Evolutionary conservation across 2,113 vertebrate species (phyloP).

Genomic region (Dasypus novemcinctus): DNA sequence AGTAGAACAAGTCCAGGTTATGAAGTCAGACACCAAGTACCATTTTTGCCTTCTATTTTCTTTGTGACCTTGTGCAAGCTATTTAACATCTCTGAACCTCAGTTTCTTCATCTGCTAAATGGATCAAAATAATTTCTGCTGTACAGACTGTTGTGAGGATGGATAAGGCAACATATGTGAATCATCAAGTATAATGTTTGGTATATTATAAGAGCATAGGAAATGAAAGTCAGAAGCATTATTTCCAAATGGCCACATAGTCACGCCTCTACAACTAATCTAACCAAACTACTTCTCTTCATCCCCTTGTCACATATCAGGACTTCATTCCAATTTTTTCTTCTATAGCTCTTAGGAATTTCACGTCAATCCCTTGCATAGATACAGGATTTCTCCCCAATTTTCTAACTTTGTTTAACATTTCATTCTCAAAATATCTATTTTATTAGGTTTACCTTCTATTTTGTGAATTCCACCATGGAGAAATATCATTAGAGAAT

Average conservation of each 20-base stretch:
- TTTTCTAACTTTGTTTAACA: background rate
- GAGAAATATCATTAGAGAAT: background rate
- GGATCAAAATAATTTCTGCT: background rate
- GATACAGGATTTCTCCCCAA: background rate
- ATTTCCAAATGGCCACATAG: background rate
- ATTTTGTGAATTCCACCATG: background rate
- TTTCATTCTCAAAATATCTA: background rate
- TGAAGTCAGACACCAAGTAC: background rate
- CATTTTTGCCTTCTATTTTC: background rate
- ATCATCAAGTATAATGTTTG: background rate
- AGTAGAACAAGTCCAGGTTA: background rate
- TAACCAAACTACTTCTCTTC: background rate
- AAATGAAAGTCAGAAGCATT: background rate
- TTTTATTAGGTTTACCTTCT: background rate
- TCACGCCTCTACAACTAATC: background rate
- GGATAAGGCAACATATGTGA: too few species aligned
- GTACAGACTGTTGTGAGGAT: background rate
- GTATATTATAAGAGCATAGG: too few species aligned
- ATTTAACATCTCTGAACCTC: background rate
- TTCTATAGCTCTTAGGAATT: background rate
- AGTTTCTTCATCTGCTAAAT: background rate
- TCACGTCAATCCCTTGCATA: background rate
- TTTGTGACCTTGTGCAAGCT: background rate
- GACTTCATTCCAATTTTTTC: background rate
- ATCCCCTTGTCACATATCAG: too few species aligned